Percentiles rank a stretch among this genome's conserved stretches.
Conservation (phyloP, 2,797 vertebrate genomes). For the Menidia menidia region DNA sequence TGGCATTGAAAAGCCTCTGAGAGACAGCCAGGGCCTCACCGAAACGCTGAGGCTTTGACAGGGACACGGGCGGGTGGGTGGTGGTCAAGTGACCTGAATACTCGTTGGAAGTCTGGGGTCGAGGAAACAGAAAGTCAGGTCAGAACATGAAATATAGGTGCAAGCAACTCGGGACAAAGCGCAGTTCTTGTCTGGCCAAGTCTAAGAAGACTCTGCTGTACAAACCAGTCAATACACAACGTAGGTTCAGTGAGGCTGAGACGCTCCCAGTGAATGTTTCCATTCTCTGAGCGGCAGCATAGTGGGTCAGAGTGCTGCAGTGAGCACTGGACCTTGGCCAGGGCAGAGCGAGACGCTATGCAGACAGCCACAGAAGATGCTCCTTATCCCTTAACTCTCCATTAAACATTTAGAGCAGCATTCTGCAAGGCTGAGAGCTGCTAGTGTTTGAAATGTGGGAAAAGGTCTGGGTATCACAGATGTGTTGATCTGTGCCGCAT, state of each 20-base stretch:
- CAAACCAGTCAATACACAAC: conserved; percentile 45
- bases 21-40: conserved; percentile 64
- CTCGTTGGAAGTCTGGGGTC: conserved; percentile 36
- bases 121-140: conserved; percentile 19
- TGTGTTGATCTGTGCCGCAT: conserved; percentile 32
- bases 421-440: conserved; percentile 47
- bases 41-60: conserved; percentile 65
- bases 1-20: conserved; percentile 78
- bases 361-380: conserved; percentile 62
- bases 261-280: conserved; percentile 49
- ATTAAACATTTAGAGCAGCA: conserved; percentile 78
- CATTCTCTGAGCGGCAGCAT: conserved; percentile 57
- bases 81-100: conserved; percentile 49
- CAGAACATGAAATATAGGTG: conserved; percentile 38
- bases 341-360: conserved; percentile 73
- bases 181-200: conserved; percentile 31
- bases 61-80: conserved; percentile 64
- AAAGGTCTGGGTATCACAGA: conserved; percentile 40
- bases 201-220: conserved; percentile 30
- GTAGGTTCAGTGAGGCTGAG: conserved; percentile 44
- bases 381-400: conserved; percentile 64
- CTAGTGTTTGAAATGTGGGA: conserved; percentile 29
- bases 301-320: conserved; percentile 70
- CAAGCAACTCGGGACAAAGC: conserved; percentile 39
- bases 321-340: conserved; percentile 74